These are phyloP conservation scores for Seriola aureovittata DNA, from an alignment of 2,113 vertebrate genomes.

Conservation along the genomic window DNA sequence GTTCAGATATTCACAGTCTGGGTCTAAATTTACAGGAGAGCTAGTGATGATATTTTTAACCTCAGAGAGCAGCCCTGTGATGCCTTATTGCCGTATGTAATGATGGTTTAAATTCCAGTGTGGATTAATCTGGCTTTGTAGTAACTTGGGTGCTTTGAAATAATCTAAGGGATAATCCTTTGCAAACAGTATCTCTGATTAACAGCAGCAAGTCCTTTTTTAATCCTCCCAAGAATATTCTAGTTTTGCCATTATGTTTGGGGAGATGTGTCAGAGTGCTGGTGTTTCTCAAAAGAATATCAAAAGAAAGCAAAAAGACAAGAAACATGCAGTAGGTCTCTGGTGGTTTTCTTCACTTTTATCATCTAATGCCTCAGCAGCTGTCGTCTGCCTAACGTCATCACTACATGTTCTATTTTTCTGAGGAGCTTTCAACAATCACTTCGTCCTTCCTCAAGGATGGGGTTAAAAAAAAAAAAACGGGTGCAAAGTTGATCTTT, in stretches of 20 bases:
- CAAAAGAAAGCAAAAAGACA: constrained; percentile 29
- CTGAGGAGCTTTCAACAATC: background rate
- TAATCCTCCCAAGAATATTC: constrained; percentile 57
- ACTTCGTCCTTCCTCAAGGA: constrained; percentile 5
- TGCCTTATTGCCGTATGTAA: constrained; percentile 17
- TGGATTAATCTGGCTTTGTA: constrained; percentile 72
- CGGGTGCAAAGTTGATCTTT: constrained; percentile 32
- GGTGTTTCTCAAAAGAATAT: background rate
- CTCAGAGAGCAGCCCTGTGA: background rate
- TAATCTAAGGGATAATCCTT: constrained; percentile 79
- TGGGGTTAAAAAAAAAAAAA: constrained; percentile 24
- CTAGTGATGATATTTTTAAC: constrained; percentile 48
- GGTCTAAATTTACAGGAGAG: constrained; percentile 42
- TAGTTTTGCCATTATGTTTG: constrained; percentile 45
- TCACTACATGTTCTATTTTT: constrained; percentile 13
- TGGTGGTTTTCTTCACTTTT: constrained; percentile 11
- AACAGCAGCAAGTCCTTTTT: constrained; percentile 53
- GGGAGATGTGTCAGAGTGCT: constrained; percentile 11
- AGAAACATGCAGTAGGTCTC: constrained; percentile 28
- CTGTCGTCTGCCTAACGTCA: constrained; percentile 34
- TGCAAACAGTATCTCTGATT: constrained; percentile 65
- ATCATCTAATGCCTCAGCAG: constrained; percentile 20
- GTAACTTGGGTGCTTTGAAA: constrained; percentile 62
- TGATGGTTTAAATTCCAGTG: constrained; percentile 46
- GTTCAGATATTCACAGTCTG: constrained; percentile 22